A percentile compares a stretch with the other conserved stretches of the same genome.
phyloP scores from a whole-genome alignment of 2,113 vertebrate species.

The Podiceps cristatus region DNA sequence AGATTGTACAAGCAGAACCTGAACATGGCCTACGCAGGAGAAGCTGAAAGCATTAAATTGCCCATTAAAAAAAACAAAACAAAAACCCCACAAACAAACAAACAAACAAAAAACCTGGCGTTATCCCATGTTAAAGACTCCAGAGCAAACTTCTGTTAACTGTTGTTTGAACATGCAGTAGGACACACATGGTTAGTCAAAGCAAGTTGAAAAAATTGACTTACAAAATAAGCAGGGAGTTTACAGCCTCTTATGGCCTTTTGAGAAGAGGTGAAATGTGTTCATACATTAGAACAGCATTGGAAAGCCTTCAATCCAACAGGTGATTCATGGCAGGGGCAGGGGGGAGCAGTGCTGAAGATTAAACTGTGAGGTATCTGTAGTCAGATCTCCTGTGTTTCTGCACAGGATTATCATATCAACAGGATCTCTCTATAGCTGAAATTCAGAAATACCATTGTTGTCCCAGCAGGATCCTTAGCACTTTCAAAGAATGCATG shows the following conservation, averaged over 20 bases:
- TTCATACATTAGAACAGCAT: background rate
- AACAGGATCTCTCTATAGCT: background rate
- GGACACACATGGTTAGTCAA: slow-evolving; percentile 22
- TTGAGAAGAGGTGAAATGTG: background rate
- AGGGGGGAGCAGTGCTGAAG: background rate
- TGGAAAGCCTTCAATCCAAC: background rate
- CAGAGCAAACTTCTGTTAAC: slow-evolving; percentile 3
- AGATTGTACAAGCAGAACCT: background rate
- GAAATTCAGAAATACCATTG: background rate
- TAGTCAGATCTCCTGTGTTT: slow-evolving; percentile 7
- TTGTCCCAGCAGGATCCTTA: background rate
- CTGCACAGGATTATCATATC: background rate
- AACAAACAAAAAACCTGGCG: background rate
- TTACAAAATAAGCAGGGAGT: background rate
- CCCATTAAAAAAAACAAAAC: background rate
- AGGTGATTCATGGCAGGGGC: background rate
- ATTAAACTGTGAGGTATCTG: background rate
- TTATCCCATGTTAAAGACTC: slow-evolving; percentile 2
- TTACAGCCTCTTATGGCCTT: background rate
- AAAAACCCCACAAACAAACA: too few species aligned
- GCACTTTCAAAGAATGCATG: background rate
- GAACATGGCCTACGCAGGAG: background rate
- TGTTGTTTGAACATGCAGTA: slow-evolving; percentile 42
- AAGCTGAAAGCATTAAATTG: slow-evolving; percentile 25
- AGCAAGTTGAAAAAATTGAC: background rate